Conservation (phyloP, 2,113 vertebrate genomes). For the Malurus alboscapulatus region DNA sequence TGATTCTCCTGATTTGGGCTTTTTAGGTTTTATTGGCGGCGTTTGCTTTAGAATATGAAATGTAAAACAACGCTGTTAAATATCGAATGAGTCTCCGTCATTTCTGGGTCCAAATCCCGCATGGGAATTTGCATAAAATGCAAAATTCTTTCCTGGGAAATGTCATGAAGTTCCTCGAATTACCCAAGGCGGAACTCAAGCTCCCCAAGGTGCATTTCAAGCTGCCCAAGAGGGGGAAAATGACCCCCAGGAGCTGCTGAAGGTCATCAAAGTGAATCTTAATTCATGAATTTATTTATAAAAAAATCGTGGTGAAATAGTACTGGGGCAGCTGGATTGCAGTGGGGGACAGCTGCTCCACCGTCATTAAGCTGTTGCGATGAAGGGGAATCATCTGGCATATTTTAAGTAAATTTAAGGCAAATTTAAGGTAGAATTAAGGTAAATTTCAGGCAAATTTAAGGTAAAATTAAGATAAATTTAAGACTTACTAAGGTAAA, state of each 20-base stretch:
- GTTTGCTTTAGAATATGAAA: neutral
- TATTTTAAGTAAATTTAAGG: no score
- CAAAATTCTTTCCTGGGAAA: neutral
- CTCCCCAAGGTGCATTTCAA: neutral
- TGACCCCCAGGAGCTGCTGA: neutral
- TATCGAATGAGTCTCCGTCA: neutral
- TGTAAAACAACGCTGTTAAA: neutral
- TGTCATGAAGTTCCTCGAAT: neutral
- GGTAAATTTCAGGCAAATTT: no score
- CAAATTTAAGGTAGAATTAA: no score
- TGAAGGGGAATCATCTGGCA: neutral
- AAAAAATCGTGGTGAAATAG: neutral
- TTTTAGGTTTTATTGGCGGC: neutral
- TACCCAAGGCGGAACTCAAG: neutral
- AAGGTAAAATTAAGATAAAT: neutral
- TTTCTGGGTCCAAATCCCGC: neutral
- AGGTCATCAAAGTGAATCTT: neutral
- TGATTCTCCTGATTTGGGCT: neutral
- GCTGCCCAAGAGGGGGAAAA: neutral
- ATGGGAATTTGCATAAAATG: neutral
- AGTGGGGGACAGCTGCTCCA: rapidly evolving
- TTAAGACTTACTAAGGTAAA: neutral
- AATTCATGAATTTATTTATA: neutral
- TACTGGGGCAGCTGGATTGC: neutral
- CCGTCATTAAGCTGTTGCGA: neutral